phyloP scores from a whole-genome alignment of 2,888 invertebrate genomes.

The Cosmia trapezina region DNA sequence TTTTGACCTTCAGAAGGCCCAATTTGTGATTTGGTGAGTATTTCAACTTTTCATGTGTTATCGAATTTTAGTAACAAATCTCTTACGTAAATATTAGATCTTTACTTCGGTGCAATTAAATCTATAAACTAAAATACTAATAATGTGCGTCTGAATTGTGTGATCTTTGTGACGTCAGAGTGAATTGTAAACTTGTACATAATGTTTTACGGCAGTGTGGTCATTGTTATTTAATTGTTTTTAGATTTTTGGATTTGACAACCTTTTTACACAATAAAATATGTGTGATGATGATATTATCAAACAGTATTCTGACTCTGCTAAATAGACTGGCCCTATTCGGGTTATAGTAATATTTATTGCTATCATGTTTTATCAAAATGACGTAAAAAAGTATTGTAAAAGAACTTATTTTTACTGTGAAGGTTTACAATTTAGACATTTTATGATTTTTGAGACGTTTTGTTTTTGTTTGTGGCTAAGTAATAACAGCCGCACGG shows the following conservation, averaged over 20 bases:
- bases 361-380: neutral
- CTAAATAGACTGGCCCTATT: neutral
- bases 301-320: neutral
- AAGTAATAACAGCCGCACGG: too few species aligned
- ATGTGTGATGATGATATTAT: neutral
- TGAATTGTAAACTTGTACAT: conserved; percentile 60
- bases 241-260: conserved; percentile 45
- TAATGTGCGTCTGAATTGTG: conserved; percentile 48
- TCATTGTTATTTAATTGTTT: conserved; percentile 49
- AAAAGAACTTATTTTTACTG: neutral
- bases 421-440: neutral
- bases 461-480: too few species aligned
- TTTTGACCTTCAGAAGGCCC: too few species aligned
- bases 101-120: conserved; percentile 42
- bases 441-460: neutral
- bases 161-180: conserved; percentile 48
- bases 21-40: neutral
- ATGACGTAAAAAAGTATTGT: too few species aligned
- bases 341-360: neutral
- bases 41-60: too few species aligned
- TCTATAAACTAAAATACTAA: conserved; percentile 38
- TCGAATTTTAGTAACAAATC: neutral
- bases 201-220: conserved; percentile 49
- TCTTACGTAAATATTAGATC: neutral
- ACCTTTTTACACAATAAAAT: neutral